Base-by-base conservation (phyloP, 2,113 vertebrate species). In the Pardalotus punctatus region DNA sequence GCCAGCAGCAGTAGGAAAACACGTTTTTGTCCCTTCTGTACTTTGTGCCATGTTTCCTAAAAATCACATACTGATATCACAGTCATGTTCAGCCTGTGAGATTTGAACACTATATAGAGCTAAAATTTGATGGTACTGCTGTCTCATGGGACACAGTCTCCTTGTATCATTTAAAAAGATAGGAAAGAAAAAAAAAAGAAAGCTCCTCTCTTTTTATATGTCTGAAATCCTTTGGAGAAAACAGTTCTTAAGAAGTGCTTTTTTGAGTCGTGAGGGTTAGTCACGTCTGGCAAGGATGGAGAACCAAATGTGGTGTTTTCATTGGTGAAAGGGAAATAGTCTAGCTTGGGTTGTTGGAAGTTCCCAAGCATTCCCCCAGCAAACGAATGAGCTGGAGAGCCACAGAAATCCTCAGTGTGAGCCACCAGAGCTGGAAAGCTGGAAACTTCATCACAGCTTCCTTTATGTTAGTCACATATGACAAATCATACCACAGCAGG, bases 1-100 rank as follows among this genome's bases (percentile, higher is more conserved):
- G 78, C 91, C 94, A 94, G 66, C 65, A 91, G 56, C 85, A 90
- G 78, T 51, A 94, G 70, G 47, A 92, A 85, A 94, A 79, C 74
- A 73, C 40, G 5, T 83, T 91, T 87, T 81, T 85, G 78, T 92
- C 85, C 88, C 78, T 95, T 93, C 69, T 94, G 88, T 94, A 93
- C 73, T 71, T 85, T 27, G 9, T 84, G 78, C 72, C 8, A 24
- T 42, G 40, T 81, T 93, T 93, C 57, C 48, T 93, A 54, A 89
- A 91, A 96, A 79, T 81, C 93, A 71, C 61, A 54, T 67, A 29
- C 38, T 87, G 61, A 15, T 85, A 86, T 62, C 62, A 40, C 70
- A 85, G 65, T 36, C 14, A 0, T 48, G n/a, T 77, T 88, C 79
- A 72, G 60, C 53, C 48, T 79, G 61, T 66, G 86, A 91, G 82